A percentile compares a stretch with the other conserved stretches of the same genome.
phyloP scores from a whole-genome alignment of 2,113 vertebrate genomes.

The Struthidea cinerea region DNA sequence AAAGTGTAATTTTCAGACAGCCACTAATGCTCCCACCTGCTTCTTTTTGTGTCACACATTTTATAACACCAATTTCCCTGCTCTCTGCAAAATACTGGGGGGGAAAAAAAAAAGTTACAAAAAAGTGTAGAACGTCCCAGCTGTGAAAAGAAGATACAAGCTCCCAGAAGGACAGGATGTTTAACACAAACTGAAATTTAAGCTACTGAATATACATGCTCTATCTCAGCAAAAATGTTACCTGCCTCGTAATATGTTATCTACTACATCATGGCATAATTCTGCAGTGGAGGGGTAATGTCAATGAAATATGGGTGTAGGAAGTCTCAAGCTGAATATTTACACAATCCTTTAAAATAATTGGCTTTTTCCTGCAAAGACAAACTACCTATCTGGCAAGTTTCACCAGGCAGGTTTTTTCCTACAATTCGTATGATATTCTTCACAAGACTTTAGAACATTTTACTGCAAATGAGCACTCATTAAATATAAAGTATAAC shows the following conservation, averaged over 20 bases:
- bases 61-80: slow-evolving; percentile 9
- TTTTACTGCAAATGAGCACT: slow-evolving; percentile 56
- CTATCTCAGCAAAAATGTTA: neutral
- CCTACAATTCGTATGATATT: neutral
- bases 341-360: slow-evolving; percentile 64
- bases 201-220: neutral
- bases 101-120: neutral
- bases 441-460: neutral
- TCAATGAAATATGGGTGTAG: neutral
- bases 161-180: neutral
- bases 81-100: neutral
- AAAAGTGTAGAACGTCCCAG: neutral
- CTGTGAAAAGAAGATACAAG: neutral
- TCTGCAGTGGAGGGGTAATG: neutral
- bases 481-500: neutral
- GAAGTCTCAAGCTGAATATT: slow-evolving; percentile 35
- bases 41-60: slow-evolving; percentile 29
- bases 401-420: slow-evolving; percentile 12
- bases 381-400: neutral
- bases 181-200: slow-evolving; percentile 1
- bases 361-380: slow-evolving; percentile 39
- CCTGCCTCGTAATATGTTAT: neutral
- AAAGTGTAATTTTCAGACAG: slow-evolving; percentile 38
- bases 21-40: slow-evolving; percentile 24
- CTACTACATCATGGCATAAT: neutral